Evolutionary conservation across 2,797 vertebrate species (phyloP), one percentile per base, ranked within the genome.

Genomic region (Hephaestus fuliginosus): DNA sequence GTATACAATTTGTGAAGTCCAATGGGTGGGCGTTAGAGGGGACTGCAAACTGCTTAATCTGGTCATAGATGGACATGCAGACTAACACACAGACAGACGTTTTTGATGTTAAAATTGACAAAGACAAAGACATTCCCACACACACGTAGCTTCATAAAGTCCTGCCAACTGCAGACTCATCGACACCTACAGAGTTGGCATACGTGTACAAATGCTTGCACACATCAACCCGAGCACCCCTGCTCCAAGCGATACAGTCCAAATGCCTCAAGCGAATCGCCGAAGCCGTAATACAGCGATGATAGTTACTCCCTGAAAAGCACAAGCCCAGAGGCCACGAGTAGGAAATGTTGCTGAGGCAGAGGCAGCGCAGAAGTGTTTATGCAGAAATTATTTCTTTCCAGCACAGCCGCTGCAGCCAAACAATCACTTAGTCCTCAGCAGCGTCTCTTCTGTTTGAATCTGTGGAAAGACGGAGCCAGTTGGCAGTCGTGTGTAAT

Each of bases 101-200:
- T 33, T 7, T 17, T 53, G 1, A 36, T 25, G 39, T 61, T 62
- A 43, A 70, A 44, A 30, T 28, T 7, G 12, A 52, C 39, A 43
- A 39, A 33, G 20, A 52, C 15, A 63, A 48, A 17, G 1, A 33
- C 17, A 18, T 33, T 64, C 4, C 13, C 39, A 56, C 30, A 63
- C 43, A 30, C 52, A 52, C 18, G 53, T n/a, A 78, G 73, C 56
- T 55, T 14, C 57, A 56, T 53, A 13, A 60, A 80, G 69, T 67
- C 25, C 49, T 74, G 66, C 78, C 71, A 87, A 82, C 65, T 76
- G 79, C 70, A 73, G 64, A 83, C 81, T 86, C 71, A 79, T 86
- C 74, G 55, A 81, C 82, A 88, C 80, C 78, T 76, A 74, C 78
- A 53, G 52, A 62, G 52, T 12, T 86, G 85, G 46, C 51, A 48